Conservation (phyloP, 2,797 vertebrate genomes). For the Mus spretus region DNA sequence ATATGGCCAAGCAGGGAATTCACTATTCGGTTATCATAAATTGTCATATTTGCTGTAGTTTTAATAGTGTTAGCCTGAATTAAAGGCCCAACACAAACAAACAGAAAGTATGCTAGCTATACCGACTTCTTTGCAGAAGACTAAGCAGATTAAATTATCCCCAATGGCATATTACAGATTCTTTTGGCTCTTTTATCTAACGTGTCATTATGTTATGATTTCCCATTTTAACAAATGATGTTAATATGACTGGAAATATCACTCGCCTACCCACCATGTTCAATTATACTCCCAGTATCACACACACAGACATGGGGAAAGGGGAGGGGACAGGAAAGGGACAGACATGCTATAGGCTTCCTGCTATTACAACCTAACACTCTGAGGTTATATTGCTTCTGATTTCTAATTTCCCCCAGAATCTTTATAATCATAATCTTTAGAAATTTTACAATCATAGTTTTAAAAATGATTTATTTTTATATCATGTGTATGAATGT, state of each 20-base stretch:
- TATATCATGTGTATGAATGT: background rate
- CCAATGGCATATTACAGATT: background rate
- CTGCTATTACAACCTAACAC: background rate
- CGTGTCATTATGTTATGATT: background rate
- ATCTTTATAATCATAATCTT: background rate
- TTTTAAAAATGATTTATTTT: background rate
- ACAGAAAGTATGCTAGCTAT: constrained; percentile 17
- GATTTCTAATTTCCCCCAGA: background rate
- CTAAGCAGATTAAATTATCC: constrained; percentile 5
- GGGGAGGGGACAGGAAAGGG: too few relatives aligned
- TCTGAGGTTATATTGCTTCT: constrained; percentile 16
- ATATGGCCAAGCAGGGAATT: background rate
- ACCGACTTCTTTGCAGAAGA: background rate
- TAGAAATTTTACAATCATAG: background rate
- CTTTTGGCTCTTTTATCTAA: constrained; percentile 32
- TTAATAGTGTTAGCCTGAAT: background rate
- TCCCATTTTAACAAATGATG: background rate
- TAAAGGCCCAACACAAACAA: background rate
- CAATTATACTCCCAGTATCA: background rate
- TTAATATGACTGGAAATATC: background rate
- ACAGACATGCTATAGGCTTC: background rate
- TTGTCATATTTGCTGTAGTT: background rate
- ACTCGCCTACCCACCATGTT: background rate
- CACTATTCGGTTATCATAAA: background rate
- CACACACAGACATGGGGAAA: background rate